A percentile compares a stretch with the other conserved stretches of the same genome.
Conservation (phyloP, 2,888 invertebrate species). For the Antheraea yamamai region DNA sequence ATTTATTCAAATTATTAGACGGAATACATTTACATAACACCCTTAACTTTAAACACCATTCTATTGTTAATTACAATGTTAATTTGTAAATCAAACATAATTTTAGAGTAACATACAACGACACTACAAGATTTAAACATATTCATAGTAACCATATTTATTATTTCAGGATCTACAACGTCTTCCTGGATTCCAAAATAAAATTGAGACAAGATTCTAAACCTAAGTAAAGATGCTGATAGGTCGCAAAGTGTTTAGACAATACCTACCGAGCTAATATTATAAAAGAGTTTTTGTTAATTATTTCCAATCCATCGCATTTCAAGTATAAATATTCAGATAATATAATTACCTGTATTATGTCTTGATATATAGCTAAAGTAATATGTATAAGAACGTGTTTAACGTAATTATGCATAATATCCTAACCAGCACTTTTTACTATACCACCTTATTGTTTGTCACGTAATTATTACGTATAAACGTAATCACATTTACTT, state of each 20-base stretch:
- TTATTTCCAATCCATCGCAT: neutral
- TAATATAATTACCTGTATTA: neutral
- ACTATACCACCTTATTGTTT: neutral
- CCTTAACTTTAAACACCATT: neutral
- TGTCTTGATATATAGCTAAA: neutral
- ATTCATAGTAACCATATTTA: neutral
- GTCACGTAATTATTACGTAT: slow-evolving; percentile 7
- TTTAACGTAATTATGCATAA: neutral
- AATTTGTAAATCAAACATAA: neutral
- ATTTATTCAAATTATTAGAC: neutral
- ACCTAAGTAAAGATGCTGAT: neutral
- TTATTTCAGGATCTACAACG: slow-evolving; percentile 22
- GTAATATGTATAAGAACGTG: neutral
- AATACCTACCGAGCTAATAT: neutral
- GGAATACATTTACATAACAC: neutral
- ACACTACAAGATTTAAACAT: neutral
- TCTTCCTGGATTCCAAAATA: slow-evolving; percentile 1
- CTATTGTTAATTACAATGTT: neutral
- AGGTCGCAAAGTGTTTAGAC: neutral
- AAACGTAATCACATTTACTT: neutral
- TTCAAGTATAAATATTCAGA: neutral
- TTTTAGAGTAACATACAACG: neutral
- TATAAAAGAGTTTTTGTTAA: neutral
- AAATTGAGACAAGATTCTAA: neutral
- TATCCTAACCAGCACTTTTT: neutral